Percentiles rank a stretch among this genome's conserved stretches.
These are phyloP conservation scores for Nowickia ferox DNA, from an alignment of 2,888 invertebrate species.

Conservation along the genomic window DNA sequence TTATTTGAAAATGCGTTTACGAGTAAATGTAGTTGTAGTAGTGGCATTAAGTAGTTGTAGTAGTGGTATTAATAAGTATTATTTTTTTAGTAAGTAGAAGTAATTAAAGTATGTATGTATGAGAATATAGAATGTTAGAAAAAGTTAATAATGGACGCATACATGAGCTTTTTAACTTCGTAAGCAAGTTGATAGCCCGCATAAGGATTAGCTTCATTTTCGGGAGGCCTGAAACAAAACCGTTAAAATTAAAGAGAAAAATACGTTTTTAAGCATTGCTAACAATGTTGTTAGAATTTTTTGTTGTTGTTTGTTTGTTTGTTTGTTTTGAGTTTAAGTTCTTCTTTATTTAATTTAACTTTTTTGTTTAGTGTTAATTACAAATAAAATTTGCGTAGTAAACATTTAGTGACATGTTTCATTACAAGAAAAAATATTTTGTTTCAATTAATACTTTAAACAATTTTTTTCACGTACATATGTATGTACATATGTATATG, in stretches of 20 bases:
- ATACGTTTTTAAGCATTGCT: constrained; percentile 69
- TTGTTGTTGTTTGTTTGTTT: constrained; percentile 9
- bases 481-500: no score
- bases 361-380: constrained; percentile 26
- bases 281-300: constrained; percentile 66
- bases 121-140: constrained; percentile 66
- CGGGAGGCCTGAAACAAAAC: constrained; percentile 91
- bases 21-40: constrained; percentile 56
- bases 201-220: constrained; percentile 95
- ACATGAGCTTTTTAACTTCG: constrained; percentile 99
- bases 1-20: constrained; percentile 52
- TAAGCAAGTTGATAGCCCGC: constrained; percentile 99
- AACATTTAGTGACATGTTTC: constrained; percentile 41
- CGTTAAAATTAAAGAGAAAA: constrained; percentile 75
- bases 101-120: constrained; percentile 58
- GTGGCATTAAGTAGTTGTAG: constrained; percentile 46
- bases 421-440: constrained; percentile 27
- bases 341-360: constrained; percentile 35
- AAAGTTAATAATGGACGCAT: constrained; percentile 85
- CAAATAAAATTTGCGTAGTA: constrained; percentile 36
- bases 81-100: constrained; percentile 38
- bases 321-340: constrained; percentile 48
- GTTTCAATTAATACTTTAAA: neutral
- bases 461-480: neutral
- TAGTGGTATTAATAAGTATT: constrained; percentile 40